Percentiles rank a stretch among this genome's conserved stretches.
Evolutionary conservation across 2,113 vertebrate species (phyloP).

Genomic region (Phyllostomus discolor): DNA sequence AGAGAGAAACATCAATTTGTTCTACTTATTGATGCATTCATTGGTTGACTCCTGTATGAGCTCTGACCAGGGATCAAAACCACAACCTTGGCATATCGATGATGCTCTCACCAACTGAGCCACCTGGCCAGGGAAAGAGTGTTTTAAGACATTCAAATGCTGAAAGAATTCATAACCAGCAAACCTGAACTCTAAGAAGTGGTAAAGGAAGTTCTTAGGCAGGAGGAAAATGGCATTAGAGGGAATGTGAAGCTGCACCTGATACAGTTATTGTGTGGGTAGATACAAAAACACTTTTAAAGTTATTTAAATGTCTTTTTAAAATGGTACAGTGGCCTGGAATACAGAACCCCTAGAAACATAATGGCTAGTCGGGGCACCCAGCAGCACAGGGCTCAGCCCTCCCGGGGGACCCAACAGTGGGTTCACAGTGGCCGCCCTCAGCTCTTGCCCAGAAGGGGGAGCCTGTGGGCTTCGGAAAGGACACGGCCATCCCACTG

Average conservation of each 20-base stretch:
- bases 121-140: background rate
- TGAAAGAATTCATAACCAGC: background rate
- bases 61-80: no score
- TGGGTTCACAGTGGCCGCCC: background rate
- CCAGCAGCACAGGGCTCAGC: accelerated
- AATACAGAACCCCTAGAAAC: background rate
- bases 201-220: background rate
- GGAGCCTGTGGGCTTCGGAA: background rate
- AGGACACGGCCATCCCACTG: accelerated
- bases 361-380: background rate
- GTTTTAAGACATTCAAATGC: background rate
- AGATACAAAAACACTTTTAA: background rate
- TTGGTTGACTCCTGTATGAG: no score
- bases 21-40: no score
- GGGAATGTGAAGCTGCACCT: background rate
- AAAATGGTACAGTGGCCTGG: background rate
- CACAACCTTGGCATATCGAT: no score
- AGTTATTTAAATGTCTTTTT: background rate
- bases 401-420: accelerated
- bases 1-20: no score
- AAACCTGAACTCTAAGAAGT: background rate
- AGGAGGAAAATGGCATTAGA: background rate
- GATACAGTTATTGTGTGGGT: background rate
- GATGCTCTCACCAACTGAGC: no score
- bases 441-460: background rate